A percentile compares a stretch with the other conserved stretches of the same genome.
Conservation (phyloP, 2,113 vertebrate species). For the Pycnonotus jocosus region DNA sequence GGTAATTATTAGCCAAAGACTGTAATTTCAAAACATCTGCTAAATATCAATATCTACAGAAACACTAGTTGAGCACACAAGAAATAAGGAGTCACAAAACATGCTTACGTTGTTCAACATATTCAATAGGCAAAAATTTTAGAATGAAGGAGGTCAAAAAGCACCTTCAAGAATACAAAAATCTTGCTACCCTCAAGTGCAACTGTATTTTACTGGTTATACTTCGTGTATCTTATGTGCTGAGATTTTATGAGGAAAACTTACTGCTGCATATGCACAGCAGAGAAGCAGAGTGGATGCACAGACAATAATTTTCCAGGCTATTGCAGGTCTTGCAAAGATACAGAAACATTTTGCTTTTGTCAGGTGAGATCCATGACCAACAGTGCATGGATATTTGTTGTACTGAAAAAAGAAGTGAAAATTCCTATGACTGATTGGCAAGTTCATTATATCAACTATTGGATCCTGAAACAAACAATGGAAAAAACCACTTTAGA, state of each 20-base stretch:
- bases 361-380: not conserved
- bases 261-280: not conserved
- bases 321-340: not conserved
- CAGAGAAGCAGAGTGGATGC: not conserved
- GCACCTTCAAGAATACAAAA: not conserved
- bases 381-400: not conserved
- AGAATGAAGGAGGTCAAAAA: not conserved
- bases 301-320: not conserved
- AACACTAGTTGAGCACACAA: not conserved
- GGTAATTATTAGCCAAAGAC: not conserved
- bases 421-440: not conserved
- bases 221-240: not conserved
- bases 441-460: not conserved
- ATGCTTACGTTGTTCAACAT: not conserved
- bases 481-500: not conserved
- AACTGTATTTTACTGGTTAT: not conserved
- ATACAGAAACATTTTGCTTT: not conserved
- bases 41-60: not conserved
- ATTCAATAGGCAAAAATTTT: not conserved
- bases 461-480: not conserved
- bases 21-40: not conserved
- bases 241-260: not conserved
- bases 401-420: not conserved
- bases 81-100: not conserved
- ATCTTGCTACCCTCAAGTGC: not conserved